Percentiles rank a stretch among this genome's conserved stretches.
These are phyloP conservation scores for Poeciliopsis prolifica DNA, from an alignment of 2,113 vertebrate genomes.

Conservation along the genomic window DNA sequence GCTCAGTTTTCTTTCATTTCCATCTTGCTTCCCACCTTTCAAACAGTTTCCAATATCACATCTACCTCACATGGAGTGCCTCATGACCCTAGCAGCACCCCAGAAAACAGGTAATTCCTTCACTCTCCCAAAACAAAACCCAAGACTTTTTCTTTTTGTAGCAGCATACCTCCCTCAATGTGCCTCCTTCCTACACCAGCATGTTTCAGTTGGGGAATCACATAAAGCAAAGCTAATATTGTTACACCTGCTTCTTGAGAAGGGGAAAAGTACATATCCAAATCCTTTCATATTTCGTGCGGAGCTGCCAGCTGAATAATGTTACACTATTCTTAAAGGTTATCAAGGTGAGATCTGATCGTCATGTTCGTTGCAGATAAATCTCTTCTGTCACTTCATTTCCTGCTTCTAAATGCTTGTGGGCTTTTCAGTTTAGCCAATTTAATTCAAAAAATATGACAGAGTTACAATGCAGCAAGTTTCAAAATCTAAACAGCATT, in stretches of 20 bases:
- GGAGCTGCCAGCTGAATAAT: constrained; percentile 23
- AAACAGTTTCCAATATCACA: constrained; percentile 31
- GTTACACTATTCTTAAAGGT: constrained; percentile 13
- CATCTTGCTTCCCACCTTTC: neutral
- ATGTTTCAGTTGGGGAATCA: constrained; percentile 54
- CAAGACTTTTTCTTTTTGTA: constrained; percentile 31
- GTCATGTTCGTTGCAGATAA: constrained; percentile 13
- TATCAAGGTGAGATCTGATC: neutral
- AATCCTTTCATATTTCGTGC: constrained; percentile 43
- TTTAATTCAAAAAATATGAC: neutral
- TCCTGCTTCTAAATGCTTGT: constrained; percentile 6
- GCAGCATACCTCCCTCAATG: constrained; percentile 21
- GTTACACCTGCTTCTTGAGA: constrained; percentile 70
- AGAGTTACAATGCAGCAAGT: neutral
- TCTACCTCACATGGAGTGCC: constrained; percentile 38
- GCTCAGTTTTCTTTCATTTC: constrained; percentile 14
- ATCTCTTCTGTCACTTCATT: constrained; percentile 23
- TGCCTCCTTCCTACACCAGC: constrained; percentile 27
- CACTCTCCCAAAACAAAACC: constrained; percentile 43
- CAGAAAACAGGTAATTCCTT: constrained; percentile 10
- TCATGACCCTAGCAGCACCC: constrained; percentile 39
- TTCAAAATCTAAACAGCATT: neutral
- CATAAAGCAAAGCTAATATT: constrained; percentile 78
- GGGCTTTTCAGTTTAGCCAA: constrained; percentile 13
- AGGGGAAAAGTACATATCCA: constrained; percentile 41